These are phyloP conservation scores for Hypanus sabinus DNA, from an alignment of 2,113 vertebrate genomes.

Conservation along the genomic window DNA sequence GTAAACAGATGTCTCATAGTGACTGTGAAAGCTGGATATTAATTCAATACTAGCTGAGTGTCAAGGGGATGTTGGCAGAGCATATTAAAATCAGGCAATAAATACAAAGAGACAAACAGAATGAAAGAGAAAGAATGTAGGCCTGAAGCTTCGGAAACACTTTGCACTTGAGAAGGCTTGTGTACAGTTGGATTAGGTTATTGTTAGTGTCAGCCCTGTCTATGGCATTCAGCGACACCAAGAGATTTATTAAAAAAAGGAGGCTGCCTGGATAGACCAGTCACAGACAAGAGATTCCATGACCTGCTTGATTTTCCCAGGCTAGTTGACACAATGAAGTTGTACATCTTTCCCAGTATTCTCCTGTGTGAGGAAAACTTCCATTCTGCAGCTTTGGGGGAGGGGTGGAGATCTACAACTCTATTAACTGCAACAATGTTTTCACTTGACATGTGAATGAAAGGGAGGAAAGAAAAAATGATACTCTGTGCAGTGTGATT, in stretches of 20 bases:
- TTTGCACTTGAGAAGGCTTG: conserved; percentile 34
- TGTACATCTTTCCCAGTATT: conserved; percentile 30
- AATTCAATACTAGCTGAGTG: conserved; percentile 13
- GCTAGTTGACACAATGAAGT: conserved; percentile 25
- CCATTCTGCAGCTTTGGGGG: conserved; percentile 16
- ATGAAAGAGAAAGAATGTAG: conserved; percentile 26
- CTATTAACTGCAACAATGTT: conserved; percentile 20
- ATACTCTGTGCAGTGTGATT: neutral
- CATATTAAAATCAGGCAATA: conserved; percentile 35
- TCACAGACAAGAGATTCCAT: conserved; percentile 20
- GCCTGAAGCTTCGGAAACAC: conserved; percentile 24
- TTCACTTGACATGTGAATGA: conserved; percentile 2
- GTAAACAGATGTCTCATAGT: conserved; percentile 11
- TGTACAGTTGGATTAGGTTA: conserved; percentile 38
- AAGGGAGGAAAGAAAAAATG: neutral
- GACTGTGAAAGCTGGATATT: conserved; percentile 33
- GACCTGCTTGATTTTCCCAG: conserved; percentile 36
- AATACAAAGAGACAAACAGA: conserved; percentile 30
- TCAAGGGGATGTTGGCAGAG: conserved; percentile 23
- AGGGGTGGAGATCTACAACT: conserved; percentile 27
- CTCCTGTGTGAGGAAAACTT: neutral
- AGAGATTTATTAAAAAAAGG: conserved; percentile 30
- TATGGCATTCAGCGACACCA: conserved; percentile 22
- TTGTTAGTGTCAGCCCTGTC: conserved; percentile 32
- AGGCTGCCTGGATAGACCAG: conserved; percentile 29